Percentiles rank a stretch among this genome's conserved stretches.
Evolutionary conservation across 2,113 vertebrate species (phyloP).

Genomic region (Chaetura pelagica): DNA sequence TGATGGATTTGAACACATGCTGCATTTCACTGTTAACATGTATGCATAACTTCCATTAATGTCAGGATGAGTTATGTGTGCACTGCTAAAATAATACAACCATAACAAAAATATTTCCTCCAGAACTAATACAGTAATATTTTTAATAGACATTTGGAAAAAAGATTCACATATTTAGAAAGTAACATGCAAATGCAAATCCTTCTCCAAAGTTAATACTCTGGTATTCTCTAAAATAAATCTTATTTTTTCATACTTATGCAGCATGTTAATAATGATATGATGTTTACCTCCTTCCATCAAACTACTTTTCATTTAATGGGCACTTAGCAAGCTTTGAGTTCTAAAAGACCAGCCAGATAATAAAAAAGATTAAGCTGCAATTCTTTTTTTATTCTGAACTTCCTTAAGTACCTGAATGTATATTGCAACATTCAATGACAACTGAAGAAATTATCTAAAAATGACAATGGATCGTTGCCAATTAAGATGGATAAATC

Average conservation of each 20-base stretch:
- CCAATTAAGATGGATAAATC: too few relatives aligned
- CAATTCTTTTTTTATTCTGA: conserved; percentile 46
- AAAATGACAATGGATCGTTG: conserved; percentile 47
- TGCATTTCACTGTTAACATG: conserved; percentile 28
- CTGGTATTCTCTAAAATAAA: conserved; percentile 37
- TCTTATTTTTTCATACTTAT: conserved; percentile 43
- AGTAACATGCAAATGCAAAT: background rate
- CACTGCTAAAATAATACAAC: conserved; percentile 15
- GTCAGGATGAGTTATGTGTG: conserved; percentile 45
- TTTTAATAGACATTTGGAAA: conserved; percentile 26
- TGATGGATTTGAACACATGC: conserved; percentile 61
- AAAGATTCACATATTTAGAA: background rate
- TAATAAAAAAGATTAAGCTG: conserved; percentile 27
- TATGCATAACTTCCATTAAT: conserved; percentile 30
- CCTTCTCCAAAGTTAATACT: conserved; percentile 19
- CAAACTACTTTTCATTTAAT: conserved; percentile 36
- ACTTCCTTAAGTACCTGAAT: conserved; percentile 57
- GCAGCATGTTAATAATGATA: conserved; percentile 19
- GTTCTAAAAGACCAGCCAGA: conserved; percentile 44
- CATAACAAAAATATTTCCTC: conserved; percentile 33
- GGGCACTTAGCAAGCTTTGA: conserved; percentile 23
- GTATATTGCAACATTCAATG: conserved; percentile 2
- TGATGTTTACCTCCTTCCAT: conserved; percentile 40
- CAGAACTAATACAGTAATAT: conserved; percentile 56
- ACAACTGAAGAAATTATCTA: conserved; percentile 46